Evolutionary conservation across 2,113 vertebrate species (phyloP), one percentile per base, ranked within the genome.

Genomic region (Perognathus longimembris): DNA sequence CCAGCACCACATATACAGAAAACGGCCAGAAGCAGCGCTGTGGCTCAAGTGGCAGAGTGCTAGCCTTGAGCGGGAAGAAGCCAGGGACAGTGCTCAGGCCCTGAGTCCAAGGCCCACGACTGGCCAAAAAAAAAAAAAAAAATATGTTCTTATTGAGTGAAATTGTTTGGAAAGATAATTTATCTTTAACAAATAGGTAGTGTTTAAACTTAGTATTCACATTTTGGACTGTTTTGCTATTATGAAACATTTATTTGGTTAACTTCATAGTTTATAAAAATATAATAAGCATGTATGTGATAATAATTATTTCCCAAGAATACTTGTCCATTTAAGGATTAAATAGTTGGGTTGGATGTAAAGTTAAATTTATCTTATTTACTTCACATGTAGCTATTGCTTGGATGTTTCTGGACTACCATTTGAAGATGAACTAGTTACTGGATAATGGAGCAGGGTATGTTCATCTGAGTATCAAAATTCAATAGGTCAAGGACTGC

Each of bases 321-420:
- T 22, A 74, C 21, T 67, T 59, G 50, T 38, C 26, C 54, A 32
- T 54, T 28, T 70, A 74, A 26, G 10, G 76, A 18, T 54, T 38
- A 54, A 4, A 54, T 54, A 54, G 50, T 89, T 84, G 12, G 45
- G 15, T 85, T 92, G 30, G 88, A 85, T 73, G 26, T n/a, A 92
- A 61, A 80, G 15, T 76, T 93, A n/a, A 54, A 86, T 70, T 61
- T 87, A 26, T 85, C 20, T 86, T 34, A 87, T 14, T 84, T 90
- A 81, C 32, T 91, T 61, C 69, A 32, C 84, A 7, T 91, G 32
- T 82, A 32, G 12, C 63, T 88, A n/a, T 87, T 26, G 9, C 90
- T 79, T 86, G 28, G 61, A 24, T 89, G 24, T 81, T 80, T 82
- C 64, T 92, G 70, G 18, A 21, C 76, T 78, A 34, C 28, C 42